Percentiles rank a stretch among this genome's conserved stretches.
phyloP scores from a whole-genome alignment of 2,888 invertebrate species.

The Cistogaster globosa region DNA sequence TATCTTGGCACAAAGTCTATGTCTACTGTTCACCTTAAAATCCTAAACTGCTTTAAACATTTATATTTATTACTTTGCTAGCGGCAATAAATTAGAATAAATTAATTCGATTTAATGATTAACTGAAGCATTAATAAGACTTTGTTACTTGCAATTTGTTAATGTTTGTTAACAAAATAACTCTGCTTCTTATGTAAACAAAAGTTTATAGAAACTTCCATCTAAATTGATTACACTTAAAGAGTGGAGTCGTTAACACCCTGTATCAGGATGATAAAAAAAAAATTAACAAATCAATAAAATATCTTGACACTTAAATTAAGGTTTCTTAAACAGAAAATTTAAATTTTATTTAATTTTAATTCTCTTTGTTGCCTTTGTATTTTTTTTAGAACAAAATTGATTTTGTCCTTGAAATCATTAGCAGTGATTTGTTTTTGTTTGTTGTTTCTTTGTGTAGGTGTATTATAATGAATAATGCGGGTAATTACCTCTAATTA shows the following conservation, averaged over 20 bases:
- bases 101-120: conserved; percentile 24
- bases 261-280: no score
- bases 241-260: no score
- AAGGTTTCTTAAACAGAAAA: no score
- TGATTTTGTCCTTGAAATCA: conserved; percentile 5
- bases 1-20: no score
- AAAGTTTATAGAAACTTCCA: not conserved
- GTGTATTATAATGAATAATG: conserved; percentile 38
- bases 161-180: conserved; percentile 9
- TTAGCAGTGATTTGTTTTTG: conserved; percentile 51
- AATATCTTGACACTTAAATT: no score
- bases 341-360: no score
- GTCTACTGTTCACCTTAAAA: no score
- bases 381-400: no score
- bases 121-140: not conserved
- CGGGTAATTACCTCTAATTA: conserved; percentile 62
- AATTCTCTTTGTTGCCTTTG: no score
- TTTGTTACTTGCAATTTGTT: not conserved
- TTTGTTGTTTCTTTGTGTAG: conserved; percentile 33
- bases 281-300: no score
- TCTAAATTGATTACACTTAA: no score
- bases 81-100: not conserved
- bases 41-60: no score
- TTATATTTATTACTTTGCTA: not conserved
- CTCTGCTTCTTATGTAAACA: not conserved